Evolutionary conservation across 2,113 vertebrate genomes (phyloP), one percentile per base, ranked within the genome.

Genomic region (Scytalopus superciliaris): DNA sequence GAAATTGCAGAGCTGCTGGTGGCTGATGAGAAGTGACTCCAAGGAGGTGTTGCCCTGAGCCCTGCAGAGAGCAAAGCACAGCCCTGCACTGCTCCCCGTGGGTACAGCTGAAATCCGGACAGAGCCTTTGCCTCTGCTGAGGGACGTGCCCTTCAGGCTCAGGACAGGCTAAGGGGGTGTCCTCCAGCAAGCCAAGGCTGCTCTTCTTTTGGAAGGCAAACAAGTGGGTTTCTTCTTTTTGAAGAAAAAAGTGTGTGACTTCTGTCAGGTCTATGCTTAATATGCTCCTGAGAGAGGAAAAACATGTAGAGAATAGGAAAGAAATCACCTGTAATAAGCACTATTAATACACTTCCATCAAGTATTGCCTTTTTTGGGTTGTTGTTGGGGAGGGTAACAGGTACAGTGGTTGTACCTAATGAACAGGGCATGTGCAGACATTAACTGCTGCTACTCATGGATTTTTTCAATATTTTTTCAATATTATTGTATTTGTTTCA

Each of bases 1-100:
- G 84, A 69, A 88, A 77, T 37, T 62, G 79, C 90, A 67, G 83
- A 92, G 86, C 86, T 93, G 62, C 22, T 57, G 69, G 87, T 85
- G 78, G 44, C 66, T 73, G 94, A 64, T 59, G 90, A 93, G 52
- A 81, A 96, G 81, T 39, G 18, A 72, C 67, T 59, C 18, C 39
- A 30, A 50, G 60, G 84, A 84, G 75, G n/a, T 0, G 0, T 15
- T 53, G 62, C 70, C 19, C 8, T 1, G 7, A 91, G 75, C 66
- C 19, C 21, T 30, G 31, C 4, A 44, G 87, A 37, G 14, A 70
- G 28, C 37, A 77, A 83, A 62, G 2, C 75, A 30, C 49, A 69
- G 37, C 55, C 66, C 70, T 69, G 78, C 15, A 2, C 66, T 79
- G 78, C 66, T 64, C 64, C 2, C 10, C 31, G 2, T 1, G 0